Evolutionary conservation across 2,888 invertebrate genomes (phyloP).

Genomic region (Latrodectus elegans): DNA sequence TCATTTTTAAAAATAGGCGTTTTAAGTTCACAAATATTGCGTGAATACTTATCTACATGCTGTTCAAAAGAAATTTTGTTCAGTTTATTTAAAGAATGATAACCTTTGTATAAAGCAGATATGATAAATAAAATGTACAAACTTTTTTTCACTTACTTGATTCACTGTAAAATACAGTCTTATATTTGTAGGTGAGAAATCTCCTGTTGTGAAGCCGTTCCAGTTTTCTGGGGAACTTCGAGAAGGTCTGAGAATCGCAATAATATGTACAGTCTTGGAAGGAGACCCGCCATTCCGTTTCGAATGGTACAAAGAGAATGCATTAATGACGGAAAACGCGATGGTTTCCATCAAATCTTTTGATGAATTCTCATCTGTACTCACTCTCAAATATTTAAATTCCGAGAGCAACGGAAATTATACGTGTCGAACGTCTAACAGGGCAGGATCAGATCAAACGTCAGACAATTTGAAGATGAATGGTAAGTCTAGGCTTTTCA

Average conservation of each 20-base stretch:
- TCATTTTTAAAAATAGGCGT: no score
- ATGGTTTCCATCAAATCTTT: neutral
- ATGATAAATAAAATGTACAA: no score
- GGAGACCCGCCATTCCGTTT: constrained; percentile 66
- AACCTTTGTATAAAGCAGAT: no score
- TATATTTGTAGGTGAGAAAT: neutral
- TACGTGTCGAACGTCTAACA: constrained; percentile 56
- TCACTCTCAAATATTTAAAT: constrained; percentile 32
- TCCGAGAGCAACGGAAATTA: constrained; percentile 68
- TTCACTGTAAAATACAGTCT: neutral
- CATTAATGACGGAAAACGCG: neutral
- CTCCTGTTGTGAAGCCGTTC: constrained; percentile 35
- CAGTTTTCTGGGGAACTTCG: constrained; percentile 33
- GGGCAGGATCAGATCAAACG: constrained; percentile 48
- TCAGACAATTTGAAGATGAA: constrained; percentile 35
- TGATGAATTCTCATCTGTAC: constrained; percentile 31
- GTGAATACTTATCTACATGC: no score
- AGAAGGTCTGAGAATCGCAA: constrained; percentile 19
- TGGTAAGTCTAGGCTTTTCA: constrained; percentile 17
- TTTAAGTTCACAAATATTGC: no score
- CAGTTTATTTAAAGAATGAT: no score
- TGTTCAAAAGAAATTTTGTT: no score
- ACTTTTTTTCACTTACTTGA: neutral
- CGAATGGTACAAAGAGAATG: constrained; percentile 67
- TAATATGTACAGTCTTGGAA: constrained; percentile 55